phyloP scores from a whole-genome alignment of 2,797 vertebrate species.

The Lepilemur septentrionalis region DNA sequence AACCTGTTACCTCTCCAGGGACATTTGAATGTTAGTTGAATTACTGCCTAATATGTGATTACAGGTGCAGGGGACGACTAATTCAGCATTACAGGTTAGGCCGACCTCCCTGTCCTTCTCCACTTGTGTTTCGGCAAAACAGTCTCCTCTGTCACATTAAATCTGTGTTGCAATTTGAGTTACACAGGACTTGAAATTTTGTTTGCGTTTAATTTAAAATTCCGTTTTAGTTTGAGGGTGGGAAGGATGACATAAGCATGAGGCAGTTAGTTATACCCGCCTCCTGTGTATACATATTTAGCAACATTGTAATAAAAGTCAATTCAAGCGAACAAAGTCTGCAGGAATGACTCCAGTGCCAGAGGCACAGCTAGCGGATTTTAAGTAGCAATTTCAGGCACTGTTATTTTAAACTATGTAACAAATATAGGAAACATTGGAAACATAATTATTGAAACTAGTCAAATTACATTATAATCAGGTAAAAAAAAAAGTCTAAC shows the following conservation, averaged over 20 bases:
- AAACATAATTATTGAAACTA: background rate
- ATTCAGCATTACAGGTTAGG: accelerated
- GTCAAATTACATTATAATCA: background rate
- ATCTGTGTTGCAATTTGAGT: background rate
- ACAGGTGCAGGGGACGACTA: background rate
- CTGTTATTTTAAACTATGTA: background rate
- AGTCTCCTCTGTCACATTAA: background rate
- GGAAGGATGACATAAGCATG: background rate
- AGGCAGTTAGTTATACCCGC: background rate
- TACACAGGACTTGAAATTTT: background rate
- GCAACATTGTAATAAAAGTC: background rate
- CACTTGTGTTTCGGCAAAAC: background rate
- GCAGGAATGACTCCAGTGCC: background rate
- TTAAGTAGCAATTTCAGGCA: background rate
- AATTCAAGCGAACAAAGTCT: background rate
- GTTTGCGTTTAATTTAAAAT: background rate
- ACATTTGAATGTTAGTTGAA: background rate
- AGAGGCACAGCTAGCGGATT: background rate
- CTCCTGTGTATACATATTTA: background rate
- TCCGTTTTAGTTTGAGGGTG: background rate
- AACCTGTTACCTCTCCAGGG: background rate
- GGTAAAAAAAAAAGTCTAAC: background rate
- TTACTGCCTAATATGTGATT: background rate
- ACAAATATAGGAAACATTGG: background rate
- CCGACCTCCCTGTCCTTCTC: background rate